phyloP scores from a whole-genome alignment of 2,113 vertebrate species.

The Muscicapa adusta region DNA sequence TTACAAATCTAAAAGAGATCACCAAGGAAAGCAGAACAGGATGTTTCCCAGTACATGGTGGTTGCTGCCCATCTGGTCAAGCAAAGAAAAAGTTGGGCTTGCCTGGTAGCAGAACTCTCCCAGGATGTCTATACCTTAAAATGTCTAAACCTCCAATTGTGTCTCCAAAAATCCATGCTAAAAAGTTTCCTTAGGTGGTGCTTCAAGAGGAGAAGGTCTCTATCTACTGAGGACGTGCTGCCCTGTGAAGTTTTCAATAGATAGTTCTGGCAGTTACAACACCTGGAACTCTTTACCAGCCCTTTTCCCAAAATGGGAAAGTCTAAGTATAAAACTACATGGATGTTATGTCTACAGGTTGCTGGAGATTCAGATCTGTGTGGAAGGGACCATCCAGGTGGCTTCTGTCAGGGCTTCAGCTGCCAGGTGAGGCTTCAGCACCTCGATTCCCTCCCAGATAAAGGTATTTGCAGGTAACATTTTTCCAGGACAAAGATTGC shows the following conservation, averaged over 20 bases:
- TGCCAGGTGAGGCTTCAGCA: background rate
- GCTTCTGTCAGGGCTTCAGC: background rate
- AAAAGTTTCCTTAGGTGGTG: background rate
- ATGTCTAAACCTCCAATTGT: background rate
- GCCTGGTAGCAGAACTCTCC: background rate
- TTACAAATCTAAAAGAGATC: background rate
- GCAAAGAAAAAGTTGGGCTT: background rate
- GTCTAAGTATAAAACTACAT: background rate
- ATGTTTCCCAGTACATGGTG: background rate
- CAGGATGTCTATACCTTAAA: background rate
- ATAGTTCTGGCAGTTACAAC: background rate
- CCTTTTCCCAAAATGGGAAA: background rate
- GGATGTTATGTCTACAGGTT: background rate
- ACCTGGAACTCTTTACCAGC: background rate
- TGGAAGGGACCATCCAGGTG: background rate
- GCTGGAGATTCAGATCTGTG: background rate
- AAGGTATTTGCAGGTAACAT: background rate
- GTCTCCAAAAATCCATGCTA: background rate
- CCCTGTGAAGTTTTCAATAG: background rate
- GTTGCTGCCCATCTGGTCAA: background rate
- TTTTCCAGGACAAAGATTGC: background rate
- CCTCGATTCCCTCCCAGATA: background rate
- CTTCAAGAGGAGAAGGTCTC: background rate
- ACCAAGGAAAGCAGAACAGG: background rate
- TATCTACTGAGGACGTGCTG: background rate